Base-by-base conservation (phyloP, 2,888 invertebrate genomes). In the Orthosia cruda region DNA sequence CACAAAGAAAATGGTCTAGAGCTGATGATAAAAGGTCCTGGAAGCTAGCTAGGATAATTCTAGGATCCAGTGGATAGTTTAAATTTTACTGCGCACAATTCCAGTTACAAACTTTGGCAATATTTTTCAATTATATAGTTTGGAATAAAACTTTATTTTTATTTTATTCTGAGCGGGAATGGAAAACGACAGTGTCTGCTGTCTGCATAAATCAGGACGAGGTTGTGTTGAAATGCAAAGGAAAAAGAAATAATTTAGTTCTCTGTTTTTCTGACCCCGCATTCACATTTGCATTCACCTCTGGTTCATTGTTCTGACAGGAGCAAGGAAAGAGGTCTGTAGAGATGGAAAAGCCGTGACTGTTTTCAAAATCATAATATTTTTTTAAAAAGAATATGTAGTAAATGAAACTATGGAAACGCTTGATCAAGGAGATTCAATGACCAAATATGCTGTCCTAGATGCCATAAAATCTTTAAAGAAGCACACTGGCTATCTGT, bases 111-210 rank as follows among this genome's bases (percentile, higher is more conserved):
- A 80, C 67, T 83, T 80, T 52, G 12, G 7, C 59, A 63, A 71
- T 71, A 80, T 80, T 68, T 84, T 84, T 80, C 18, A 61, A 61
- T 80, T 71, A 83, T 83, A 71, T 54, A 13, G 71, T 61, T 18
- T 2, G n/a, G 57, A 50, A 57, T 79, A 79, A 79, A 83, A 64
- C 15, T 61, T 71, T 55, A 61, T 67, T 61, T 83, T 72, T 7
- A 80, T 68, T 67, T 64, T 57, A 71, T 78, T 66, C 54, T 26
- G 13, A 32, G 32, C 16, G 66, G 15, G 55, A 47, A 64, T 57
- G 2, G 23, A 3, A 49, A 59, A 49, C 15, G 13, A 72, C 26
- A 47, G 47, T 15, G 26, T 49, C 49, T 59, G 75, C 13, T 15
- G 20, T 49, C 40, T 59, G 75, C 13, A 74, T 75, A 54, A 75